Evolutionary conservation across 2,888 invertebrate genomes (phyloP).

Genomic region (Cataglyphis livida): DNA sequence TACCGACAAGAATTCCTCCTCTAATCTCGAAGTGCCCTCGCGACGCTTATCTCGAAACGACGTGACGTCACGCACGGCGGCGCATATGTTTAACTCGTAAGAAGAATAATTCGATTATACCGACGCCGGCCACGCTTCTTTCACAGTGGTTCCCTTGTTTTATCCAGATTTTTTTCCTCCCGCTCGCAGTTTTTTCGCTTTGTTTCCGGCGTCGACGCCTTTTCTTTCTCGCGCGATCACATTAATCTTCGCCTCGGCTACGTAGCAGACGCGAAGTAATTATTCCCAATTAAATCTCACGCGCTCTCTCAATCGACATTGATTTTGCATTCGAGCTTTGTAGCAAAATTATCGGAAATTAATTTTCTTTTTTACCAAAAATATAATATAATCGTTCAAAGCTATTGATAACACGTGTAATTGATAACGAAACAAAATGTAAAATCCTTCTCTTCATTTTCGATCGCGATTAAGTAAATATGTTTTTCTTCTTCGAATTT

Average conservation of each 20-base stretch:
- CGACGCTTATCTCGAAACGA: conserved; percentile 68
- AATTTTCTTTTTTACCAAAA: neutral
- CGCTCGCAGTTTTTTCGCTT: conserved; percentile 34
- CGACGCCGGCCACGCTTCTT: conserved; percentile 74
- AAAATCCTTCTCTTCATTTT: neutral
- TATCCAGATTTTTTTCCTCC: conserved; percentile 28
- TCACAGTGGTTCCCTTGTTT: conserved; percentile 73
- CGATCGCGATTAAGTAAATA: neutral
- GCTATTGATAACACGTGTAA: neutral
- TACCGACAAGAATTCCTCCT: conserved; percentile 58
- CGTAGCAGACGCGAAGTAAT: neutral
- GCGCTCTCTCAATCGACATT: conserved; percentile 2
- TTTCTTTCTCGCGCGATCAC: neutral
- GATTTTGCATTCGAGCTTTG: neutral
- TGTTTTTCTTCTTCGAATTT: conserved; percentile 24
- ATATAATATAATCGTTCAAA: neutral
- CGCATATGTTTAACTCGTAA: conserved; percentile 75
- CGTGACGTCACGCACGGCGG: conserved; percentile 76
- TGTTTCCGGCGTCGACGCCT: conserved; percentile 41
- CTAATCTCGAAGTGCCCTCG: conserved; percentile 64
- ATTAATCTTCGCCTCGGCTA: conserved; percentile 9
- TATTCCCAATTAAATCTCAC: conserved; percentile 10
- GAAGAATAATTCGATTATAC: conserved; percentile 82
- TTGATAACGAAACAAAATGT: neutral
- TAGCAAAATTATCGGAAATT: neutral